Percentiles rank a stretch among this genome's conserved stretches.
phyloP scores from a whole-genome alignment of 2,113 vertebrate species.

The Sus scrofa region T2T-Sscrofa CM000818.6:55291001-55291500 shows the following conservation, averaged over 20 bases:
- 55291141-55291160: accelerated
- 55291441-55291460: not conserved
- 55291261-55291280: not conserved
- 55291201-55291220: not conserved
- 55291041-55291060: too few species aligned
- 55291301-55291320: not conserved
- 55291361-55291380: not conserved
- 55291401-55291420: too few species aligned
- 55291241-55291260: not conserved
- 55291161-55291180: not conserved
- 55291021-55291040: too few species aligned
- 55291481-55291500: not conserved
- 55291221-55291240: not conserved
- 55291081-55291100: too few species aligned
- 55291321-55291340: not conserved
- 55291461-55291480: not conserved
- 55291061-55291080: too few species aligned
- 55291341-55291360: too few species aligned
- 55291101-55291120: too few species aligned
- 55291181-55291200: accelerated
- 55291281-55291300: not conserved
- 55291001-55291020: too few species aligned
- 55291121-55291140: not conserved
- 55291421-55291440: not conserved
- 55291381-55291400: too few species aligned